Conservation (phyloP, 2,113 vertebrate species). For the Ammodytes dubius region DNA sequence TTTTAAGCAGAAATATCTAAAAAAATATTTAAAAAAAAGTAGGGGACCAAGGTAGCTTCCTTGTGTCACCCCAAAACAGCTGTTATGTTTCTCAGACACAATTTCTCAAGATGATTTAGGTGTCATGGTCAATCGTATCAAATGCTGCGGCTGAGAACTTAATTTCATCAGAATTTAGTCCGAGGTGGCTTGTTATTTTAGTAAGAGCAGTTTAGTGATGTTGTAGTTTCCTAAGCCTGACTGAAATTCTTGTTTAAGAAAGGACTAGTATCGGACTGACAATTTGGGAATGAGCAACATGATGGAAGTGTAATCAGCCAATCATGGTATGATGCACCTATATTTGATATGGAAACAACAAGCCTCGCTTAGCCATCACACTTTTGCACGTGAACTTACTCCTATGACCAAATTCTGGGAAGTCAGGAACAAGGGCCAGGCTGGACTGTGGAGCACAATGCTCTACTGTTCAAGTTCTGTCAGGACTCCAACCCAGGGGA, state of each 20-base stretch:
- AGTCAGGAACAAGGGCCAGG: neutral
- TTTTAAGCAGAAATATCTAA: too few species aligned
- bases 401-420: neutral
- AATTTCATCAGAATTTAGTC: too few species aligned
- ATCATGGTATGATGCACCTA: neutral
- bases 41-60: too few species aligned
- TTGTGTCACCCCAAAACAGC: too few species aligned
- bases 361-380: neutral
- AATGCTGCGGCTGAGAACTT: too few species aligned
- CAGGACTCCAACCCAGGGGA: neutral
- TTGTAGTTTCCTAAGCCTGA: neutral
- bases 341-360: neutral
- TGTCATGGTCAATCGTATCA: too few species aligned
- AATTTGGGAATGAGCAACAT: neutral
- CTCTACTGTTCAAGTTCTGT: slow-evolving; percentile 10
- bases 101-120: too few species aligned
- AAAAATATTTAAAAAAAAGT: too few species aligned
- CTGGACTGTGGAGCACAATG: neutral
- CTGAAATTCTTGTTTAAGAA: neutral
- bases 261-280: too few species aligned
- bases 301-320: neutral
- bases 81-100: too few species aligned
- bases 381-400: slow-evolving; percentile 2
- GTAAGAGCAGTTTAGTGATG: too few species aligned
- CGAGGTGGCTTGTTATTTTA: too few species aligned